Evolutionary conservation across 2,888 invertebrate species (phyloP).

Genomic region (Calliphora vomitoria): DNA sequence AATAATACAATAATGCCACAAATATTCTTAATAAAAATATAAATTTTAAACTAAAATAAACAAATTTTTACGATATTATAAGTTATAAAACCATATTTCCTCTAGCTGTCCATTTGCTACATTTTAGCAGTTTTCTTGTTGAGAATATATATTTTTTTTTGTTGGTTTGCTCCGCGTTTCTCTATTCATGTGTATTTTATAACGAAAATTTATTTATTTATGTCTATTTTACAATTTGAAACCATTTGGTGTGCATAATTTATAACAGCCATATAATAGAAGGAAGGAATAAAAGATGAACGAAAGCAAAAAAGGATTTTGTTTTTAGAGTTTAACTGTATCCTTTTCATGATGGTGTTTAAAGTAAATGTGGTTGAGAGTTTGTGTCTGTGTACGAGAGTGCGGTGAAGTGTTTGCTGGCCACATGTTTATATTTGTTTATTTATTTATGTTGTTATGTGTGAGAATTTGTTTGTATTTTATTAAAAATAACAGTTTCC

Average conservation of each 20-base stretch:
- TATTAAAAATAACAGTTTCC: slow-evolving; percentile 47
- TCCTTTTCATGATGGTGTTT: neutral
- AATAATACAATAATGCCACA: slow-evolving; percentile 1
- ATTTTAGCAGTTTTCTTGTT: neutral
- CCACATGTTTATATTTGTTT: slow-evolving; percentile 22
- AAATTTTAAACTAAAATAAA: slow-evolving; percentile 8
- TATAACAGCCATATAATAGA: neutral
- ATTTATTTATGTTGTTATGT: neutral
- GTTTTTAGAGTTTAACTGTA: neutral
- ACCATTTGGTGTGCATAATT: slow-evolving; percentile 34
- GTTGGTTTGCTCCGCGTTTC: neutral
- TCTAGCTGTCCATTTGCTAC: neutral
- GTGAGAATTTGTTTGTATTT: slow-evolving; percentile 35
- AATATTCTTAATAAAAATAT: neutral
- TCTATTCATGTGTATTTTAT: neutral
- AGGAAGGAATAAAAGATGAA: neutral
- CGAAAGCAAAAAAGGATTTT: slow-evolving; percentile 1
- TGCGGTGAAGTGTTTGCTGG: neutral
- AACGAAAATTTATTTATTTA: slow-evolving; percentile 40
- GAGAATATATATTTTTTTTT: neutral
- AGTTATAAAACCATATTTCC: neutral
- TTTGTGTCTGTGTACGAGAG: neutral
- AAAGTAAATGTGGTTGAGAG: neutral
- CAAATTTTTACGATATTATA: slow-evolving; percentile 8
- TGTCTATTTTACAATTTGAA: slow-evolving; percentile 36